These are phyloP conservation scores for Synergus laeviventris DNA, from an alignment of 2,888 invertebrate genomes.

Conservation along the genomic window DNA sequence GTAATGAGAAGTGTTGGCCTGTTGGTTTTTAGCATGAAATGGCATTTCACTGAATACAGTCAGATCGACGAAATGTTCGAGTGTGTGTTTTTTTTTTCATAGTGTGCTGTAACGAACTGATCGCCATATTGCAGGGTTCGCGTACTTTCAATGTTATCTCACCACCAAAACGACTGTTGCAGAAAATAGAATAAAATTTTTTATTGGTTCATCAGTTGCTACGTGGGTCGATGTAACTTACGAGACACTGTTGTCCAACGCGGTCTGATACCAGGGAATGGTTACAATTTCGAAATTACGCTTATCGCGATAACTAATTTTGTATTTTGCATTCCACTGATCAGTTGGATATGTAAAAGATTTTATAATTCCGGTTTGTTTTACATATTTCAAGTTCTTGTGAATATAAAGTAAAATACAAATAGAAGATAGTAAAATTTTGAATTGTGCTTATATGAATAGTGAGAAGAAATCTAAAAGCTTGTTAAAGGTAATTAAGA, in stretches of 20 bases:
- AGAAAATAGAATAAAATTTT: slow-evolving; percentile 29
- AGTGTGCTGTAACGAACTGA: slow-evolving; percentile 24
- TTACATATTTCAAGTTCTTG: too few relatives aligned
- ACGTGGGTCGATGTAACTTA: not conserved
- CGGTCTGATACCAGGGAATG: not conserved
- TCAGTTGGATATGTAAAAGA: not conserved
- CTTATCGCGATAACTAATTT: not conserved
- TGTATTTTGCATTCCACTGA: not conserved
- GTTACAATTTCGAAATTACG: slow-evolving; percentile 2
- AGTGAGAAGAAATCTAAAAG: not conserved
- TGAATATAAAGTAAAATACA: too few relatives aligned
- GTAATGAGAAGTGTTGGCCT: not conserved
- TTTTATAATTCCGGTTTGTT: not conserved
- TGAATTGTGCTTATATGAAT: not conserved
- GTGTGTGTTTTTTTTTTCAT: not conserved
- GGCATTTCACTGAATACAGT: not conserved
- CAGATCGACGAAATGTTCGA: not conserved
- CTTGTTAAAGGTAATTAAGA: not conserved
- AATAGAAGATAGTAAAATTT: too few relatives aligned
- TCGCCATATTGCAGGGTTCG: slow-evolving; percentile 28
- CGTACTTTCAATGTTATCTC: slow-evolving; percentile 26
- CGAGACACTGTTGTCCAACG: not conserved
- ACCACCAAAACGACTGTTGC: not conserved
- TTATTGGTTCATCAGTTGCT: slow-evolving; percentile 28
- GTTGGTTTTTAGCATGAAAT: not conserved